These are phyloP conservation scores for mouse (Mus musculus) DNA, from an alignment of 2,113 vertebrate genomes.

Conservation along the genomic window GRCm39 chr1:165633001-165633500, in stretches of 20 bases:
- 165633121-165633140: background rate
- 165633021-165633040: background rate
- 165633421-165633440: background rate
- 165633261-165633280: background rate
- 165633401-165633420: background rate
- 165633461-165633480: background rate
- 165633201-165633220: background rate
- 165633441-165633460: background rate
- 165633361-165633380: background rate
- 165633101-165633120: background rate
- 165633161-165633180: background rate
- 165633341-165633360: background rate
- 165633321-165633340: background rate
- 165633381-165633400: background rate
- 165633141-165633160: background rate
- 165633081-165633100: background rate
- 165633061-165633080: background rate
- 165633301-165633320: rapidly evolving
- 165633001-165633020: background rate
- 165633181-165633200: background rate
- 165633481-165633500: rapidly evolving
- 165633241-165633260: background rate
- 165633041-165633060: background rate
- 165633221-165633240: rapidly evolving
- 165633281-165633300: background rate